phyloP scores from a whole-genome alignment of 2,888 invertebrate genomes.

The Dynastes grantii region DNA sequence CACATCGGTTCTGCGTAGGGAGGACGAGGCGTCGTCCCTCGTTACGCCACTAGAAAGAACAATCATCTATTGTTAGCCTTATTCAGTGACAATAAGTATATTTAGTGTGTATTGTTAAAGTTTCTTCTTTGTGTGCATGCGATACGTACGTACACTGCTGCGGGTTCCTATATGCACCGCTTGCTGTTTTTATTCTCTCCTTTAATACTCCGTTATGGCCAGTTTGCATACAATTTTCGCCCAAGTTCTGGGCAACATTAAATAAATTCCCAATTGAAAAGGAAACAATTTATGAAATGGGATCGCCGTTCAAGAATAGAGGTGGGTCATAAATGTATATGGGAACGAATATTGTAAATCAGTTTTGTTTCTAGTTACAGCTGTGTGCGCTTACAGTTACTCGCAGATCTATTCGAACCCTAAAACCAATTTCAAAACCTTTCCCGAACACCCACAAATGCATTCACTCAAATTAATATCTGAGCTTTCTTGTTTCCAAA shows the following conservation, averaged over 20 bases:
- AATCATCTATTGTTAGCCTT: conserved; percentile 62
- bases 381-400: too few relatives aligned
- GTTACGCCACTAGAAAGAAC: conserved; percentile 59
- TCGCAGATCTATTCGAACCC: too few relatives aligned
- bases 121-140: conserved; percentile 53
- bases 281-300: background rate
- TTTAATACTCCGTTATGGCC: conserved; percentile 48
- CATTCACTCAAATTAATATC: too few relatives aligned
- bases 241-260: conserved; percentile 5
- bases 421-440: too few relatives aligned
- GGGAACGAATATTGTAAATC: too few relatives aligned
- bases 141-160: background rate
- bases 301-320: too few relatives aligned
- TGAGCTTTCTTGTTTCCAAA: too few relatives aligned
- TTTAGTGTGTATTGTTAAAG: conserved; percentile 60
- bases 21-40: conserved; percentile 58
- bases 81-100: conserved; percentile 61
- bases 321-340: too few relatives aligned
- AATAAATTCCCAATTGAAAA: conserved; percentile 32
- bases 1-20: conserved; percentile 52
- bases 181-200: conserved; percentile 26
- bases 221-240: conserved; percentile 51
- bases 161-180: background rate
- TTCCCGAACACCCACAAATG: too few relatives aligned
- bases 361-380: too few relatives aligned